Percentiles rank a stretch among this genome's conserved stretches.
Evolutionary conservation across 2,888 invertebrate genomes (phyloP).

Genomic region (Hololepta plana): DNA sequence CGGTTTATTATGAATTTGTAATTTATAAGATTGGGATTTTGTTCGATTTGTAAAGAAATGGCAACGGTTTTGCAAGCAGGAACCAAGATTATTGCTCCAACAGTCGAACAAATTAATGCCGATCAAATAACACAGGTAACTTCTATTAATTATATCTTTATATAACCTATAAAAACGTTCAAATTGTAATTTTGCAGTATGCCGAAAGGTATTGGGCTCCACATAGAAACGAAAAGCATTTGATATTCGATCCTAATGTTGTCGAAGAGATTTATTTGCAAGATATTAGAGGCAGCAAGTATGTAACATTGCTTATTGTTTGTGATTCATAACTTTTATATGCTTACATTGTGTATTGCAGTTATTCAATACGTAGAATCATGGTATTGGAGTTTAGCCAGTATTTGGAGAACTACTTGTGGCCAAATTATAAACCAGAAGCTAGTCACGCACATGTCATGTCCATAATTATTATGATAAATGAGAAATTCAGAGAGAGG

Average conservation of each 20-base stretch:
- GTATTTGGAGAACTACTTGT: constrained; percentile 89
- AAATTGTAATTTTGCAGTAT: constrained; percentile 37
- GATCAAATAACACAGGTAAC: constrained; percentile 75
- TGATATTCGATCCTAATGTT: constrained; percentile 56
- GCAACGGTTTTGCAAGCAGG: constrained; percentile 6
- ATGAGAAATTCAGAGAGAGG: constrained; percentile 94
- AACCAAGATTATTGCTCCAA: constrained; percentile 45
- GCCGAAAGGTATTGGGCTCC: constrained; percentile 90
- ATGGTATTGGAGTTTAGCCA: constrained; percentile 96
- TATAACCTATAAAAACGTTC: constrained; percentile 6
- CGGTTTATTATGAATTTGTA: too few species aligned
- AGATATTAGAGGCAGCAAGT: constrained; percentile 73
- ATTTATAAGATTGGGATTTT: too few species aligned
- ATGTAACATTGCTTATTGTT: constrained; percentile 19
- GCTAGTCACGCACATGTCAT: constrained; percentile 78
- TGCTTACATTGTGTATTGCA: too few species aligned
- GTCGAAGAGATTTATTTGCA: constrained; percentile 77
- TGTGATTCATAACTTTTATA: constrained; percentile 8
- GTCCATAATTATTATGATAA: constrained; percentile 96
- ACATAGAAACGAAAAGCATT: constrained; percentile 51
- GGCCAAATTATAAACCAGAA: constrained; percentile 82
- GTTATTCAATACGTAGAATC: constrained; percentile 69
- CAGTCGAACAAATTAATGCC: constrained; percentile 78
- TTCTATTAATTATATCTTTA: neutral
- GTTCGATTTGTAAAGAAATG: constrained; percentile 9